Base-by-base conservation (phyloP, 2,888 invertebrate genomes). In the Matsumyia berberina region DNA sequence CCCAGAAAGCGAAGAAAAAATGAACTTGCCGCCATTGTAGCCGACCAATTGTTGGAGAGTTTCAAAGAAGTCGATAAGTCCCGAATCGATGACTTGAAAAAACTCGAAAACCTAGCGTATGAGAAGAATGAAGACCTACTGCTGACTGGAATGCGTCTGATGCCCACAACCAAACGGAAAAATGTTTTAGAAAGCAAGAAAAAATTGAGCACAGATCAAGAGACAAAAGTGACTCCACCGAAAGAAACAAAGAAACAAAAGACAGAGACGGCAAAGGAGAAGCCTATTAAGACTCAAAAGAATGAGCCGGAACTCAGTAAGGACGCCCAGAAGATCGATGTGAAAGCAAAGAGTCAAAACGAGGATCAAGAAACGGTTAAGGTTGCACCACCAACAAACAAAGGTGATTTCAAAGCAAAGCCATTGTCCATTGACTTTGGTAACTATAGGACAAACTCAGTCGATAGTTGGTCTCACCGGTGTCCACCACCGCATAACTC, bases 41-140 rank as follows among this genome's bases (percentile, higher is more conserved):
- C 92, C 2, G 92, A 92, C 87, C 92, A 92, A 74, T 86, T 92
- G 39, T 57, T 92, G 49, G 92, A 92, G 64, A 92, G 92, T 86
- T 92, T 92, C 35, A 92, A 92, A 86, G 88, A 88, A 83, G 90
- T 92, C 2, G 92, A 92, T 76, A 91, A 92, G 86, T 90, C 91
- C 2, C 89, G 91, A 0, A 88, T 92, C 3, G 91, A 92, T 78
- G 91, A 92, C 53, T 87, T 92, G 1, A 92, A 91, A 83, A 90
- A 90, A 76, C 87, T 92, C 11, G 92, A 92, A 86, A 91, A 91
- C 66, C 73, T 92, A 58, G 91, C 92, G 0, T 91, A 91, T 77
- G 91, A 91, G 70, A 92, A 91, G 85, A 91, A 91, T 86, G 91
- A 91, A 53, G 91, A 91, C 76, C 87, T 91, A 15, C 69, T 91